A percentile compares a stretch with the other conserved stretches of the same genome.
Conservation (phyloP, 1,140 invertebrate genomes). For the Maconellicoccus hirsutus region DNA sequence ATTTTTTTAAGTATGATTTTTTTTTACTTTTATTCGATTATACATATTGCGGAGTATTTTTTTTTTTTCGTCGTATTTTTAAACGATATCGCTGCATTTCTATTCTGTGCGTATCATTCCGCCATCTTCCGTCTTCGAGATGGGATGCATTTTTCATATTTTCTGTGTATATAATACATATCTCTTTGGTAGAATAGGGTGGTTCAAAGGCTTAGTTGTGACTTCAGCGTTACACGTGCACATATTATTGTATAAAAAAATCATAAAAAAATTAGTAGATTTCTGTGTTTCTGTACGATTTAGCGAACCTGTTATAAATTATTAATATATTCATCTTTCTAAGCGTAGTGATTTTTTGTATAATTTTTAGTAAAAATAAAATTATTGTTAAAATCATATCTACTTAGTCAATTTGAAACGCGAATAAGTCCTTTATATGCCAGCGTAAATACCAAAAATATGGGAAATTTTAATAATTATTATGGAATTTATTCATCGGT, state of each 20-base stretch:
- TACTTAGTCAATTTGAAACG: background rate
- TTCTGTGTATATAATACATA: no score
- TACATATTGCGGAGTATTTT: background rate
- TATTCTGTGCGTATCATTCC: background rate
- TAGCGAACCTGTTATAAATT: slow-evolving; percentile 2
- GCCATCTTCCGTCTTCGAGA: background rate
- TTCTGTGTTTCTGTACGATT: background rate
- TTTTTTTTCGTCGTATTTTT: background rate
- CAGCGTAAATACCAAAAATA: background rate
- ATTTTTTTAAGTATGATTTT: slow-evolving; percentile 1
- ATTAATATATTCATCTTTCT: slow-evolving; percentile 6
- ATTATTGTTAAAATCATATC: background rate
- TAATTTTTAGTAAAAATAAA: background rate
- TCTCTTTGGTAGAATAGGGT: no score
- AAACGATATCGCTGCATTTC: slow-evolving; percentile 4
- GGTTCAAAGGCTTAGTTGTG: background rate
- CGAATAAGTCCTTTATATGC: background rate
- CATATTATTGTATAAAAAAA: background rate
- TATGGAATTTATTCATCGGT: background rate
- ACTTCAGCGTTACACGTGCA: background rate
- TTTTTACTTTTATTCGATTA: background rate
- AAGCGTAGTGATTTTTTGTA: slow-evolving; percentile 7
- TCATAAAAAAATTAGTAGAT: background rate
- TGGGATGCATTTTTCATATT: background rate
- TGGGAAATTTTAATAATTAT: no score